Base-by-base conservation (phyloP, 2,797 vertebrate genomes). In the Pangasius djambal region DNA sequence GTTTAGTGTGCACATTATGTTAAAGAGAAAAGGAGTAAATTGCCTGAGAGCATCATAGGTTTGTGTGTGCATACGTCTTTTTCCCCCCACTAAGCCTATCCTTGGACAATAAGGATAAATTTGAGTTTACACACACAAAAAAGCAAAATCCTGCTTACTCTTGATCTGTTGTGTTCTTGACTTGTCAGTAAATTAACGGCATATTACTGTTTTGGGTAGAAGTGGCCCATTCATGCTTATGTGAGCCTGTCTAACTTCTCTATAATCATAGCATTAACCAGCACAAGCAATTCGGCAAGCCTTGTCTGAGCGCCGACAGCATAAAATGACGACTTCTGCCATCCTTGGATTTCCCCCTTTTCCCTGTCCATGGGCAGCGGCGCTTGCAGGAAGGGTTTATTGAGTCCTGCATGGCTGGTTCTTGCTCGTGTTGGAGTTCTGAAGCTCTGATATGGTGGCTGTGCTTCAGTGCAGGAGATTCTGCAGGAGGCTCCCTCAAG, bases 341-440 rank as follows among this genome's bases (percentile, higher is more conserved):
- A 31, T 67, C 44, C n/a, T 55, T 70, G 83, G 48, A 70, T 85
- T 55, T 52, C 8, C 65, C 61, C 31, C 28, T 5, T 79, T 69
- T 31, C 74, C 74, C 74, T 79, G 72, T 85, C 61, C 70, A 16
- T 89, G 72, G 57, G 61, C 88, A 69, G 72, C 28, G 63, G 25
- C 52, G 48, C 83, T 86, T 89, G 83, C 52, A 61, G 50, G 61
- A 85, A 86, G 48, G 83, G 70, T 91, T 91, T 90, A 85, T 86
- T 91, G 91, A 93, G 92, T 92, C 89, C 87, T 94, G 94, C 92
- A 92, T 93, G 94, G 90, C 89, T 93, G 94, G 61, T 78, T 90
- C 79, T 92, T 94, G 93, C 94, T 94, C 92, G 89, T 88, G 74
- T 75, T 89, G 88, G 92, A 92, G 85, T 78, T n/a, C n/a, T 78